Base-by-base conservation (phyloP, 2,113 vertebrate genomes). In the Nycticebus coucang region DNA sequence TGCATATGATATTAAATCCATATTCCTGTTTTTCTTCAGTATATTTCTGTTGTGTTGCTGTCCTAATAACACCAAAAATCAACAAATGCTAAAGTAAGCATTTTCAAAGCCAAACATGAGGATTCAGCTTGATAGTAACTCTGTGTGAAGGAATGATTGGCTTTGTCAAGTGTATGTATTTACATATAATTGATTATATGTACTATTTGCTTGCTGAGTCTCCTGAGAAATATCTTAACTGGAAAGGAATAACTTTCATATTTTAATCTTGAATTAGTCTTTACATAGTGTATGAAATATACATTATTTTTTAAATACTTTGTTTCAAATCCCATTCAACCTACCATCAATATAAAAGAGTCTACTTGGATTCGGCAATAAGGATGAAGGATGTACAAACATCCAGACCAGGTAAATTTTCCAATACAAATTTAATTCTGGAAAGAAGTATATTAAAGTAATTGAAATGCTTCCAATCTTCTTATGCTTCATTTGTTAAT, bases 341-440 rank as follows among this genome's bases (percentile, higher is more conserved):
- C 86, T 83, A 3, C 83, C 85, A 53, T 87, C 81, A 92, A 97
- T 96, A 64, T 57, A 41, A 92, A 91, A 2, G 18, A 97, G 93
- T 75, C 71, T 50, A 62, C 97, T 83, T 35, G 72, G 64, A 60
- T 64, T 50, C 71, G 87, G 53, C 74, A 95, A 64, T 41, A 4
- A 57, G 21, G 83, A 69, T 41, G 69, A 79, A 87, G 22, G 41
- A n/a, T 81, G 7, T 14, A 50, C 79, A 68, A 17, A 96, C 94
- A 26, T 78, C 89, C 41, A 97, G 95, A 74, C 97, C 98, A 98
- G 98, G 98, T 99, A 98, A 83, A 53, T 45, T 45, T 92, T 11
- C 2, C 24, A 86, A 53, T 35, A n/a, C 0, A 82, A 0, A 17
- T 81, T 85, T 74, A 89, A 21, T 26, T 90, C 71, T 78, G 33